phyloP scores from a whole-genome alignment of 1,140 invertebrate genomes.

The Acromyrmex heyeri region DNA sequence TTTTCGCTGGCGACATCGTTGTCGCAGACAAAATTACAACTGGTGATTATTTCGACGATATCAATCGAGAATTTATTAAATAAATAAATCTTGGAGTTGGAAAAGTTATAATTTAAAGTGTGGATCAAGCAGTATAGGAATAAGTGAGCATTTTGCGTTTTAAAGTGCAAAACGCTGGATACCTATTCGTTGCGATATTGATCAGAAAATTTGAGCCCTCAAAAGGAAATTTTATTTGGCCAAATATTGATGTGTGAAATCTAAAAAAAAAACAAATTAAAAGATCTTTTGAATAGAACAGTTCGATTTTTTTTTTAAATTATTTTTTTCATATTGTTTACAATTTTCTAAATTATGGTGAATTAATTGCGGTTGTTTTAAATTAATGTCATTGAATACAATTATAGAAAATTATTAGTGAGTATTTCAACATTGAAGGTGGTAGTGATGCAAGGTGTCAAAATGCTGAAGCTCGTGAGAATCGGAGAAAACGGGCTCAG shows the following conservation, averaged over 20 bases:
- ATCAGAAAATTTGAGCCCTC: slow-evolving; percentile 17
- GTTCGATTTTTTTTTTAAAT: not conserved
- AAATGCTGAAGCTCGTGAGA: slow-evolving; percentile 74
- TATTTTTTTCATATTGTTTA: not conserved
- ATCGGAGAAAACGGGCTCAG: slow-evolving; percentile 65
- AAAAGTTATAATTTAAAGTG: not conserved
- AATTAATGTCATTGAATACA: not conserved
- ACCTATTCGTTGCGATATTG: slow-evolving; percentile 5
- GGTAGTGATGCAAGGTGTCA: slow-evolving; percentile 50
- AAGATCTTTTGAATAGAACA: not conserved
- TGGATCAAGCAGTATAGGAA: not conserved
- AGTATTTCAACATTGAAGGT: not conserved
- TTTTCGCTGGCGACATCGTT: slow-evolving; percentile 27
- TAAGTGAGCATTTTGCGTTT: slow-evolving; percentile 2
- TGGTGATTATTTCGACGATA: not conserved
- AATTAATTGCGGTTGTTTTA: not conserved
- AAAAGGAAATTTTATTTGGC: not conserved
- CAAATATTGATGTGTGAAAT: not conserved
- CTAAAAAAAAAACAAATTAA: not conserved
- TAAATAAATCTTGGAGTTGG: not conserved
- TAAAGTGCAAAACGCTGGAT: not conserved
- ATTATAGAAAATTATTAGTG: not conserved
- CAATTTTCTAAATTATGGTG: not conserved
- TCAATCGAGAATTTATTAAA: not conserved
- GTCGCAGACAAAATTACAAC: slow-evolving; percentile 2